A percentile compares a stretch with the other conserved stretches of the same genome.
These are phyloP conservation scores for Eupithecia tripunctaria DNA, from an alignment of 2,888 invertebrate species.

Conservation along the genomic window DNA sequence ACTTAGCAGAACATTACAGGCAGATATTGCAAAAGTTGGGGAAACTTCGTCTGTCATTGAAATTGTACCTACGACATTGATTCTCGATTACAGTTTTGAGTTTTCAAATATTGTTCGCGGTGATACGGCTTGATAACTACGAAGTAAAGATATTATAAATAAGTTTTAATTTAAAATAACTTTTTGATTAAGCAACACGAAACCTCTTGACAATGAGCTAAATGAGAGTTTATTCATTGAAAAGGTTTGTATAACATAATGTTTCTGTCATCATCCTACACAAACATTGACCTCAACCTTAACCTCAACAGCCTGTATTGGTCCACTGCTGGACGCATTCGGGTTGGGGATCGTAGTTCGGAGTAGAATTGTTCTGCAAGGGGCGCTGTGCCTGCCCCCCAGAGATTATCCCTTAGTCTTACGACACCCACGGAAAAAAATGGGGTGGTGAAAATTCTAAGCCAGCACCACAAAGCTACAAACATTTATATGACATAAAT, in stretches of 20 bases:
- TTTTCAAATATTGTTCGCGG: conserved; percentile 6
- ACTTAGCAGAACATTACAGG: conserved; percentile 37
- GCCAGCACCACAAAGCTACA: too few species aligned
- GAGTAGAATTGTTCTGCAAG: too few species aligned
- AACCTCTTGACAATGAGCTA: neutral
- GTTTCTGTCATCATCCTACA: neutral
- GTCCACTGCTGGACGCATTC: too few species aligned
- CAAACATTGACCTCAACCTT: too few species aligned
- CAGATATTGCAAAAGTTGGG: conserved; percentile 35
- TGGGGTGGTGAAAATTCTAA: too few species aligned
- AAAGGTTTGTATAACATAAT: neutral
- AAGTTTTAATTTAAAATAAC: neutral
- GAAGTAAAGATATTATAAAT: neutral
- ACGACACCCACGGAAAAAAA: too few species aligned
- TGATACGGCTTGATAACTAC: neutral
- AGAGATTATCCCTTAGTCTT: too few species aligned
- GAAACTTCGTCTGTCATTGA: conserved; percentile 36
- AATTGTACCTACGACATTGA: conserved; percentile 33
- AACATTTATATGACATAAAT: too few species aligned
- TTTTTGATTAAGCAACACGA: neutral
- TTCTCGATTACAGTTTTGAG: conserved; percentile 37
- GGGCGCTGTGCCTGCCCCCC: too few species aligned
- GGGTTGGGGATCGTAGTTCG: too few species aligned
- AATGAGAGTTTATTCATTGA: too few species aligned
- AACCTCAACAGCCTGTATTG: too few species aligned